Base-by-base conservation (phyloP, 2,888 invertebrate genomes). In the Hydriomena furcata region DNA sequence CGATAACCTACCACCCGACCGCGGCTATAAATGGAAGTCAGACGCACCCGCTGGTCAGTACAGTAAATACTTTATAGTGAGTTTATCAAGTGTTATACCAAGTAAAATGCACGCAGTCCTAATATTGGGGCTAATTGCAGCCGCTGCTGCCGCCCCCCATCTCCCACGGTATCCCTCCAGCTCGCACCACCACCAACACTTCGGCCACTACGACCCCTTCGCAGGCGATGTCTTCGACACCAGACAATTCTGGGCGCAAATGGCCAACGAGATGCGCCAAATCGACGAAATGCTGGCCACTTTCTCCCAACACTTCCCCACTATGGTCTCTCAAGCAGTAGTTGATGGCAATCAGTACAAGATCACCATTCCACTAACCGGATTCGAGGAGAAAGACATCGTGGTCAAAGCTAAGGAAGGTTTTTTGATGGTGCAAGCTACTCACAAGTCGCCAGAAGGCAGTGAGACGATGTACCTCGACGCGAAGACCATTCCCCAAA, bases 371-470 rank as follows among this genome's bases (percentile, higher is more conserved):
- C 57, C 72, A 0, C 51, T 89, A 0, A 21, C 53, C 4, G 83
- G 77, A 0, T 88, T 73, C 45, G 70, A 81, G 0, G 83, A 84
- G 36, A 79, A 79, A 13, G 87, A 89, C 5, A 79, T 89, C 6
- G 63, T 73, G 0, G 87, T 89, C 5, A 88, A 88, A 44, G 86
- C 84, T 0, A 76, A 74, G 3, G 71, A 73, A 11, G 82, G 84
- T 0, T 37, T 81, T 13, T 48, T 87, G 27, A 82, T 86, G 83
- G 67, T 87, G 20, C 84, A 86, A 55, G 89, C 88, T 1, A 58
- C 65, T 0, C 79, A 76, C 44, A 71, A 68, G 13, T 48, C 24
- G 1, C 38, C 55, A 0, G 66, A 38, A 1, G 68, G 60, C 0
- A 54, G 55, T 0, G 52, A 68, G 42, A 74, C 53, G 8, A 75